These are phyloP conservation scores for Eubasilissa regina DNA, from an alignment of 1,140 invertebrate species.

Conservation along the genomic window DNA sequence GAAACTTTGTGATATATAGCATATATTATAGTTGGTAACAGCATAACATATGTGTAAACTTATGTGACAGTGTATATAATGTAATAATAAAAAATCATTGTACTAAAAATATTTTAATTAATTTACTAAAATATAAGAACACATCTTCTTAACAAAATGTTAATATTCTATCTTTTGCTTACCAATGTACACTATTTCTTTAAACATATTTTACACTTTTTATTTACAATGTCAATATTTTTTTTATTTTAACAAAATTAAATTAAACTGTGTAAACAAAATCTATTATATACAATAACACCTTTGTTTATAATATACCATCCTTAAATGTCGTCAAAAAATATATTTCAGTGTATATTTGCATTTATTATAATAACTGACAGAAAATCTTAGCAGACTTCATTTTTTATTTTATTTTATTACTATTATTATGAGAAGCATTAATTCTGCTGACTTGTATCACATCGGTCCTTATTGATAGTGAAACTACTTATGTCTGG, in stretches of 20 bases:
- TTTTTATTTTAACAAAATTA: constrained; percentile 51
- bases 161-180: constrained; percentile 57
- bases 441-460: constrained; percentile 45
- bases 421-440: constrained; percentile 14
- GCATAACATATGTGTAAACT: too few species aligned
- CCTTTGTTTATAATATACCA: constrained; percentile 59
- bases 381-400: constrained; percentile 21
- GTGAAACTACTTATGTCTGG: constrained; percentile 49
- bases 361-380: constrained; percentile 49
- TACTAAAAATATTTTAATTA: constrained; percentile 62
- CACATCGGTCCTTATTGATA: constrained; percentile 56
- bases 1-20: too few species aligned
- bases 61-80: too few species aligned
- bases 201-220: constrained; percentile 49
- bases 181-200: constrained; percentile 57
- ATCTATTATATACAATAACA: constrained; percentile 60
- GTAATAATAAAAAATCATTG: constrained; percentile 34
- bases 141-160: constrained; percentile 60
- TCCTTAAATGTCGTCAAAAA: constrained; percentile 56
- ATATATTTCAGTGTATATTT: constrained; percentile 45
- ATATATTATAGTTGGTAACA: too few species aligned
- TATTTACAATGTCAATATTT: constrained; percentile 58
- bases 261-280: constrained; percentile 58
- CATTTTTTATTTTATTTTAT: background rate
- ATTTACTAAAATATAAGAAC: constrained; percentile 62